Evolutionary conservation across 2,888 invertebrate genomes (phyloP), one percentile per base, ranked within the genome.

Genomic region (Drosophila robusta): DNA sequence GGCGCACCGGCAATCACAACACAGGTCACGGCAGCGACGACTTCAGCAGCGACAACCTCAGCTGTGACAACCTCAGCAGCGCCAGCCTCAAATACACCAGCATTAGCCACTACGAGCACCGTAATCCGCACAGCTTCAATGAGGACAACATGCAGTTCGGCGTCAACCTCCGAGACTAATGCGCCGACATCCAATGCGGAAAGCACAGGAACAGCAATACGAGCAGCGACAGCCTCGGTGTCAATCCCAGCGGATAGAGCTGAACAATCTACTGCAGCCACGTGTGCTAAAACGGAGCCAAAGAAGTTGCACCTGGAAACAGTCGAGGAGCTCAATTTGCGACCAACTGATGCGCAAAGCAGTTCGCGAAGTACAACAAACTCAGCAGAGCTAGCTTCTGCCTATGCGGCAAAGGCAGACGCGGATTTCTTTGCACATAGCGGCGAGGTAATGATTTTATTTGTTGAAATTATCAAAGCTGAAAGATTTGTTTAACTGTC

Each of bases 401-500:
- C 16, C 9, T 9, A 9, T 39, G 14, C 8, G 8, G 38, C 14
- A 51, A 32, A 18, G 3, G 24, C 16, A n/a, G 22, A 12, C 1
- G 7, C 16, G 1, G 4, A 9, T 12, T 82, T 71, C 50, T 74
- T 79, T 4, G 8, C 52, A 0, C 12, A 44, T 12, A 8, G 12
- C 8, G 41, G 22, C 18, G n/a, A 36, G 56, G 87, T 86, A 72
- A 49, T 36, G 4, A 18, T 38, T 38, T 2, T 14, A 38, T n/a
- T 38, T 2, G 14, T n/a, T 14, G 7, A 22, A 22, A 22, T n/a
- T n/a, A n/a, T n/a, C n/a, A n/a, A n/a, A n/a, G n/a, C 22, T 22
- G 22, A 22, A 22, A 22, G 4, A 22, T 22, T 18, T 18, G 18
- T 18, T 18, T 18, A 18, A 18, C 18, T 18, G 18, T 18, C 18